Percentiles rank a stretch among this genome's conserved stretches.
phyloP scores from a whole-genome alignment of 2,888 invertebrate genomes.

The Rhogogaster chlorosoma region DNA sequence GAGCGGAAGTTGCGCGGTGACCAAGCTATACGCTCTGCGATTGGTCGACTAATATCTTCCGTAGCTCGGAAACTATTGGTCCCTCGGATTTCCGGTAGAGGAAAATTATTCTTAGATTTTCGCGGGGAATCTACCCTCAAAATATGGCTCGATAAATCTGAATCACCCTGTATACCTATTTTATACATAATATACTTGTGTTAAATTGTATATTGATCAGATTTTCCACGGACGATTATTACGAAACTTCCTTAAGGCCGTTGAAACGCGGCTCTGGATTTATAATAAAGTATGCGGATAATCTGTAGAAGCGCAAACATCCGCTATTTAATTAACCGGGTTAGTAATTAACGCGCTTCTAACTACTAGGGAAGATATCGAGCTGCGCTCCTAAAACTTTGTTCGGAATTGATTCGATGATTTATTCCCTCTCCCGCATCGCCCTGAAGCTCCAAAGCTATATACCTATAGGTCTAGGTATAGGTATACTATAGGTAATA shows the following conservation, averaged over 20 bases:
- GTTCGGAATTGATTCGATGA: slow-evolving; percentile 29
- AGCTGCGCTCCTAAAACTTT: slow-evolving; percentile 16
- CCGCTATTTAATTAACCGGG: slow-evolving; percentile 28
- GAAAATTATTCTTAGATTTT: too few relatives aligned
- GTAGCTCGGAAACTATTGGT: too few relatives aligned
- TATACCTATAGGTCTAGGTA: not conserved
- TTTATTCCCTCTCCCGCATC: not conserved
- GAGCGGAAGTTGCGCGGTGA: too few relatives aligned
- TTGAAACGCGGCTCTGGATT: not conserved
- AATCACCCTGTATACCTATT: too few relatives aligned
- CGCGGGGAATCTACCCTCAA: too few relatives aligned
- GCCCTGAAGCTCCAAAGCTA: not conserved
- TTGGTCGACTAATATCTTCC: too few relatives aligned
- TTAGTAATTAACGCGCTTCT: slow-evolving; percentile 24
- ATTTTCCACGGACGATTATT: not conserved
- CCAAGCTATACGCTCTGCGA: too few relatives aligned
- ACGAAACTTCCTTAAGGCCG: not conserved
- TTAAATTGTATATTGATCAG: too few relatives aligned
- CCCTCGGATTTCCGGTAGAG: too few relatives aligned
- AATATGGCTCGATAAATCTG: too few relatives aligned
- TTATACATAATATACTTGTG: too few relatives aligned
- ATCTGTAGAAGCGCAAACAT: not conserved
- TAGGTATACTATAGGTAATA: not conserved
- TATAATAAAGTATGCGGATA: slow-evolving; percentile 8
- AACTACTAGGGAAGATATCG: slow-evolving; percentile 14